phyloP scores from a whole-genome alignment of 2,797 vertebrate species.

The Saxicola maurus region DNA sequence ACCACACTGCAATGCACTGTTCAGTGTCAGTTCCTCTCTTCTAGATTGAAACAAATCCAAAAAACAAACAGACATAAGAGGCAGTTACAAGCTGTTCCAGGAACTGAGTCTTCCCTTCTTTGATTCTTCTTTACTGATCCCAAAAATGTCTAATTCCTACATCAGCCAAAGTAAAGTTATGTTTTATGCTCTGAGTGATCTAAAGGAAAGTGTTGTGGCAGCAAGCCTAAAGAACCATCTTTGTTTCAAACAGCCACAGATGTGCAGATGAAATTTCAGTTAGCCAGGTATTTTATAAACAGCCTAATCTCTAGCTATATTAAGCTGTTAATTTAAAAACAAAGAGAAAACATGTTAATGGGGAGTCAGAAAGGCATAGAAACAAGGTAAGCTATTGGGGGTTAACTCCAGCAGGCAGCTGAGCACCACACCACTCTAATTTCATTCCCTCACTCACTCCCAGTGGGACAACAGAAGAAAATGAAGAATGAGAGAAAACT shows the following conservation, averaged over 20 bases:
- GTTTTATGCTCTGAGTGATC: not conserved
- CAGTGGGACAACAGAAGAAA: not conserved
- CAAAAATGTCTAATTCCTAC: not conserved
- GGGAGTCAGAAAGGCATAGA: not conserved
- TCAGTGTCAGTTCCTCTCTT: not conserved
- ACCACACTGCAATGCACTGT: not conserved
- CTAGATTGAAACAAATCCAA: not conserved
- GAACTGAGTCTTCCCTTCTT: not conserved
- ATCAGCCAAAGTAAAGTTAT: not conserved
- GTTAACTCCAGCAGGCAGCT: not conserved
- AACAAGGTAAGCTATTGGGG: not conserved
- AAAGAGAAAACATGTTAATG: not conserved
- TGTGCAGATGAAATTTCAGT: not conserved
- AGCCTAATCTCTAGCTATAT: not conserved
- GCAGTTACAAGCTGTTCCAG: not conserved
- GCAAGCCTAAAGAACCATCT: not conserved
- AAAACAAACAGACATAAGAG: not conserved
- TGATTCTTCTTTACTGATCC: not conserved
- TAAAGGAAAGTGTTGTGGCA: not conserved
- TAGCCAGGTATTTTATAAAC: not conserved
- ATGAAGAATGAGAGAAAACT: not conserved
- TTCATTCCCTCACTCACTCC: accelerated
- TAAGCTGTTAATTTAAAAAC: not conserved
- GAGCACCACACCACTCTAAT: not conserved
- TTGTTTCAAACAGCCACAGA: not conserved